These are phyloP conservation scores for Lutjanus campechanus DNA, from an alignment of 2,797 vertebrate species.

Conservation along the genomic window DNA sequence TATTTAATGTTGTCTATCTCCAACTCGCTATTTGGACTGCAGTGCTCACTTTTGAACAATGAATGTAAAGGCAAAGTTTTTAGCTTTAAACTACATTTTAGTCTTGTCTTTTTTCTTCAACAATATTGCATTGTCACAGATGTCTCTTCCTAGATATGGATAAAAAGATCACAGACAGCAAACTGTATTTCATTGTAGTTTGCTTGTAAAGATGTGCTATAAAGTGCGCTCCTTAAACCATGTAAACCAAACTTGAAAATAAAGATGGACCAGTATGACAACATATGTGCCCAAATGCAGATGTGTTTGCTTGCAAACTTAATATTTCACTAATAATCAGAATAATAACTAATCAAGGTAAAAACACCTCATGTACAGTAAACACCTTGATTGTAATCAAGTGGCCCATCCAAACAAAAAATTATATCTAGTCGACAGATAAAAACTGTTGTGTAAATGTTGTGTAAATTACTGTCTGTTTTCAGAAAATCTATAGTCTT, in stretches of 20 bases:
- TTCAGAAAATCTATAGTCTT: slow-evolving; percentile 11
- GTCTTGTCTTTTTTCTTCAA: no score
- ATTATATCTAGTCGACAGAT: not conserved
- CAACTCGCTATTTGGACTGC: no score
- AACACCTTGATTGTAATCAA: not conserved
- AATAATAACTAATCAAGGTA: not conserved
- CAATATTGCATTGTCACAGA: no score
- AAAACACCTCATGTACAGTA: not conserved
- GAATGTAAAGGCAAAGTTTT: no score
- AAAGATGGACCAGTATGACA: not conserved
- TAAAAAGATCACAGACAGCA: no score
- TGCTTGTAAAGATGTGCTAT: no score
- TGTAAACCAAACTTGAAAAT: not conserved
- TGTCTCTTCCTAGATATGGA: no score
- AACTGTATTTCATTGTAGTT: no score
- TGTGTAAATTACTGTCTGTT: slow-evolving; percentile 19
- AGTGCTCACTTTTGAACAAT: no score
- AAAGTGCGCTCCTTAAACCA: no score
- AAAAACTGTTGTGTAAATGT: slow-evolving; percentile 1
- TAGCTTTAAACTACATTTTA: no score
- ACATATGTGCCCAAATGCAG: not conserved
- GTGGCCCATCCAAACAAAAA: not conserved
- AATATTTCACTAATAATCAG: not conserved
- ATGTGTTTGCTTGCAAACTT: not conserved
- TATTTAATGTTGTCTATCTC: no score